Conservation (phyloP, 2,888 invertebrate genomes). For the Xestia xanthographa region DNA sequence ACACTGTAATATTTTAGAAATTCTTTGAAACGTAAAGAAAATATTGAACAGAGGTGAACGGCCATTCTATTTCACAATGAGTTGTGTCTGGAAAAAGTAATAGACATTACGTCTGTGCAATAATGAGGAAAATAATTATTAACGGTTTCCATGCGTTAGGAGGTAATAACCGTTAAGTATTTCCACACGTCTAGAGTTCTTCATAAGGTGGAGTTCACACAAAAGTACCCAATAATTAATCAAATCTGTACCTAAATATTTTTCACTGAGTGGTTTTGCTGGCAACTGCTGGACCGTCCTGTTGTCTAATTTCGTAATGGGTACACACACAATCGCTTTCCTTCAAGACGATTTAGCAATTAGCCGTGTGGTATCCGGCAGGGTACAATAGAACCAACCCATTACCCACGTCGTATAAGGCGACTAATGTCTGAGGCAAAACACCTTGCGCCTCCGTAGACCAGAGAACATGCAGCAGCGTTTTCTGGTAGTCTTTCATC, state of each 20-base stretch:
- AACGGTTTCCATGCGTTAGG: neutral
- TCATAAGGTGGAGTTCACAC: slow-evolving; percentile 10
- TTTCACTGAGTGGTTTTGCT: neutral
- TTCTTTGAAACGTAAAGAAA: neutral
- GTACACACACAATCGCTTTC: no score
- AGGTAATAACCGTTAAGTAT: slow-evolving; percentile 15
- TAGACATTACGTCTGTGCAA: neutral
- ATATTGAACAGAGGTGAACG: neutral
- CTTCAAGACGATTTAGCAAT: no score
- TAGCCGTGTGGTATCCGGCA: no score
- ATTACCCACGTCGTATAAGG: no score
- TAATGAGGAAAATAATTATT: slow-evolving; percentile 17
- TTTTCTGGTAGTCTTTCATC: no score
- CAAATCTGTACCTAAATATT: neutral
- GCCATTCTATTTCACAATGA: slow-evolving; percentile 26
- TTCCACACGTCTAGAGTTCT: neutral
- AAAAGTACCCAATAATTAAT: neutral
- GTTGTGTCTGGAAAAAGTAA: neutral
- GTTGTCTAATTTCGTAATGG: no score
- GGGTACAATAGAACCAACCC: no score
- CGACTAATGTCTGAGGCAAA: no score
- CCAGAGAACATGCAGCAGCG: no score
- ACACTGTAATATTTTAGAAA: neutral
- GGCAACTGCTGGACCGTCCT: no score
- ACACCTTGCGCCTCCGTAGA: no score